These are phyloP conservation scores for Pheosia gnoma DNA, from an alignment of 2,888 invertebrate genomes.

Conservation along the genomic window DNA sequence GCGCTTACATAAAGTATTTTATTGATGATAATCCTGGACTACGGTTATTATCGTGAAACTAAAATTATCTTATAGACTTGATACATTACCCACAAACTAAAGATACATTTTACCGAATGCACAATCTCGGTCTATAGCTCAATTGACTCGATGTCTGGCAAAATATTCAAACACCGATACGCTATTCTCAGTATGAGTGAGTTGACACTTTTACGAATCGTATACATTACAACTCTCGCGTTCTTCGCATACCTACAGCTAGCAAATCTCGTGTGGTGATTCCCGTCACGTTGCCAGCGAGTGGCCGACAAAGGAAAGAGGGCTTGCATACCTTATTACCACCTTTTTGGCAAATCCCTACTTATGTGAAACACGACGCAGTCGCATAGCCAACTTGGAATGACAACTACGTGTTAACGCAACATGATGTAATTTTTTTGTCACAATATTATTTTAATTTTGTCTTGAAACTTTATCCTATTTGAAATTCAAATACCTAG, in stretches of 20 bases:
- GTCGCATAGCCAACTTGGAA: constrained; percentile 66
- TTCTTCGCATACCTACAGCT: constrained; percentile 62
- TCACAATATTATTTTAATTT: constrained; percentile 41
- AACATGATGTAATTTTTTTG: constrained; percentile 45
- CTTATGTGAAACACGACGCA: constrained; percentile 78
- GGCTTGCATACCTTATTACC: constrained; percentile 83
- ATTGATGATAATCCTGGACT: too few species aligned
- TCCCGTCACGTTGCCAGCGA: constrained; percentile 79
- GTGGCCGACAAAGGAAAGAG: constrained; percentile 83
- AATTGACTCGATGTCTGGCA: not conserved
- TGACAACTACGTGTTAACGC: constrained; percentile 67
- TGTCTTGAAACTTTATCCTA: constrained; percentile 21
- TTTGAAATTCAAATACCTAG: constrained; percentile 21
- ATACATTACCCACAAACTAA: too few species aligned
- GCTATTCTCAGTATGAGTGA: constrained; percentile 60
- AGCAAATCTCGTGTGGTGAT: constrained; percentile 72
- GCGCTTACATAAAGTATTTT: too few species aligned
- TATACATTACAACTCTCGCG: constrained; percentile 63
- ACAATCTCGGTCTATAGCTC: not conserved
- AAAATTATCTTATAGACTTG: too few species aligned
- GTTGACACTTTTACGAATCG: constrained; percentile 65
- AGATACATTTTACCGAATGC: too few species aligned
- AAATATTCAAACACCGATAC: constrained; percentile 33
- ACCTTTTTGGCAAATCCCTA: constrained; percentile 81
- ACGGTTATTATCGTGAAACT: too few species aligned